Conservation (phyloP, 2,888 invertebrate species). For the Ormyrus thymus region DNA sequence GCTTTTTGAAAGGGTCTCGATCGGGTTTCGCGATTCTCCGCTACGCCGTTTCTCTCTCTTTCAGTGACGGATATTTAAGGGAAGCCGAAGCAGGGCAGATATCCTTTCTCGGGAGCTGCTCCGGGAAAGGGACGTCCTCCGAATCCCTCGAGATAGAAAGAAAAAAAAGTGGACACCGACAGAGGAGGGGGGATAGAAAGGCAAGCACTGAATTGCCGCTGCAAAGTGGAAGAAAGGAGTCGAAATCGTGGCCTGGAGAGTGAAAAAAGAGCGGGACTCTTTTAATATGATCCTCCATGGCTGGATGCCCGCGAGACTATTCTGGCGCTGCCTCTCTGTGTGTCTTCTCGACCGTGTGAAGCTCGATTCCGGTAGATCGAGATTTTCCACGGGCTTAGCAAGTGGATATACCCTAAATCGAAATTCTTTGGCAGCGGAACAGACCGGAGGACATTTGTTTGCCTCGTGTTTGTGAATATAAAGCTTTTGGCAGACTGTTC, state of each 20-base stretch:
- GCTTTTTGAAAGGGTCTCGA: not conserved
- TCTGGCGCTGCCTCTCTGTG: constrained; percentile 3
- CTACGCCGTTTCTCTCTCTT: not conserved
- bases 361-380: constrained; percentile 60
- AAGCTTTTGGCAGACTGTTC: not conserved
- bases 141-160: not conserved
- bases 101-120: constrained; percentile 12
- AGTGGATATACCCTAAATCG: constrained; percentile 64
- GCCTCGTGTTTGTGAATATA: not conserved
- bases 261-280: constrained; percentile 20
- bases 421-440: constrained; percentile 64
- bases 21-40: constrained; percentile 18
- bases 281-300: constrained; percentile 39
- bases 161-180: too few relatives aligned
- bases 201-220: constrained; percentile 16
- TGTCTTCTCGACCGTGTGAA: constrained; percentile 56
- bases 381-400: constrained; percentile 56
- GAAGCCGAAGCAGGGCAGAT: not conserved
- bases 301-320: constrained; percentile 24
- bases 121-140: not conserved
- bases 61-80: constrained; percentile 29
- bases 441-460: not conserved
- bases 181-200: constrained; percentile 22
- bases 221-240: constrained; percentile 14
- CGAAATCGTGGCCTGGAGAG: constrained; percentile 27